Evolutionary conservation across 1,140 invertebrate species (phyloP).

Genomic region (Bombus superbus): DNA sequence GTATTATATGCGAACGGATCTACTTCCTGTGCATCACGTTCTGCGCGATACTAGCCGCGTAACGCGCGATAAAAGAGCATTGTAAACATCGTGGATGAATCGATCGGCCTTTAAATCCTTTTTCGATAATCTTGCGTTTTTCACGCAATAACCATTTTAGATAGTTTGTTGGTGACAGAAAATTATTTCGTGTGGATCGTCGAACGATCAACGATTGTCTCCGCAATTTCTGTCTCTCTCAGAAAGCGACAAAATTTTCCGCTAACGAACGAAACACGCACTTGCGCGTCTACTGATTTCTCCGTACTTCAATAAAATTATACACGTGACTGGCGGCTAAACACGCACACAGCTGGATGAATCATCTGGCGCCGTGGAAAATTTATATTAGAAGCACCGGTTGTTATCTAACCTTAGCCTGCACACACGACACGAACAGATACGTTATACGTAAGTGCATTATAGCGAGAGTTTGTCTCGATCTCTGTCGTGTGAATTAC

Average conservation of each 20-base stretch:
- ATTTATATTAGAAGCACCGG: constrained; percentile 6
- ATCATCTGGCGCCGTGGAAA: constrained; percentile 28
- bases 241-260: neutral
- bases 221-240: neutral
- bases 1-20: neutral
- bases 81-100: no score
- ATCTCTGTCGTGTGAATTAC: neutral
- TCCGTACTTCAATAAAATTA: constrained; percentile 1
- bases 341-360: constrained; percentile 11
- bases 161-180: no score
- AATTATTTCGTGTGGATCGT: no score
- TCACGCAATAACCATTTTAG: no score
- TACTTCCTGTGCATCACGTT: neutral
- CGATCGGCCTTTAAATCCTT: no score
- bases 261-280: neutral
- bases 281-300: no score
- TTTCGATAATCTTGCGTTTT: no score
- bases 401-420: constrained; percentile 12
- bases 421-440: neutral
- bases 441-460: no score
- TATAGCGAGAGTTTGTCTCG: neutral
- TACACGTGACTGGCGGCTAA: neutral
- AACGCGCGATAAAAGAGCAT: no score
- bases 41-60: neutral
- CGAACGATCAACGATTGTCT: neutral